Base-by-base conservation (phyloP, 2,888 invertebrate species). In the Drosophila koepferae region DNA sequence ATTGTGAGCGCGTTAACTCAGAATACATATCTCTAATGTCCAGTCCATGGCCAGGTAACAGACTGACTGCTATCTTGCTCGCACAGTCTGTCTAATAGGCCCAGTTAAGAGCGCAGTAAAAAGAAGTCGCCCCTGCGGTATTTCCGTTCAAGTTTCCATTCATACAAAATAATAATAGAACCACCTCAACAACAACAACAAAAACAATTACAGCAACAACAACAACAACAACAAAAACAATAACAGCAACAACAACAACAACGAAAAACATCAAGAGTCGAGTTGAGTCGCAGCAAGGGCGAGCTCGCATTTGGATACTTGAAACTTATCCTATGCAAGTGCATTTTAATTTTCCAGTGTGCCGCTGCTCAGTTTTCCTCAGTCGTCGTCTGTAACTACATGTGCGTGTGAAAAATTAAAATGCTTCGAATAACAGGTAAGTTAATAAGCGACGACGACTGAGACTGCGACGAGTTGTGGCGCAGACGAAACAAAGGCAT, bases 371-470 rank as follows among this genome's bases (percentile, higher is more conserved):
- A 61, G 61, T 68, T 69, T 64, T 64, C 23, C 23, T 46, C 23
- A 46, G 16, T 38, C 38, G 20, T n/a, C 36, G 72, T 70, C 46
- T 55, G 23, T 36, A 36, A 7, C 14, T 53, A 60, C 53, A 64
- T 80, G 72, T 83, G 84, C 89, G 84, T 89, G 89, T 86, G 87
- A 89, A 83, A 87, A 86, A 81, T 72, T 72, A 82, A 82, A 86
- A 82, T 80, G 72, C 75, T 69, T 74, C 61, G 71, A 66, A 81
- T 76, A 76, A 76, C 87, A 89, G 84, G 89, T 89, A 86, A 86
- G 89, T 89, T 89, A 84, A 89, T 89, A 86, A 84, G 84, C 81
- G 60, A 63, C 55, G 28, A 40, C 31, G 34, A 54, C 44, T 20
- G 40, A 31, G 23, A 16, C 36, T 10, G 20, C 38, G 28, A 28